A percentile compares a stretch with the other conserved stretches of the same genome.
Conservation (phyloP, 1,140 invertebrate genomes). For the Holcopasites calliopsidis region DNA sequence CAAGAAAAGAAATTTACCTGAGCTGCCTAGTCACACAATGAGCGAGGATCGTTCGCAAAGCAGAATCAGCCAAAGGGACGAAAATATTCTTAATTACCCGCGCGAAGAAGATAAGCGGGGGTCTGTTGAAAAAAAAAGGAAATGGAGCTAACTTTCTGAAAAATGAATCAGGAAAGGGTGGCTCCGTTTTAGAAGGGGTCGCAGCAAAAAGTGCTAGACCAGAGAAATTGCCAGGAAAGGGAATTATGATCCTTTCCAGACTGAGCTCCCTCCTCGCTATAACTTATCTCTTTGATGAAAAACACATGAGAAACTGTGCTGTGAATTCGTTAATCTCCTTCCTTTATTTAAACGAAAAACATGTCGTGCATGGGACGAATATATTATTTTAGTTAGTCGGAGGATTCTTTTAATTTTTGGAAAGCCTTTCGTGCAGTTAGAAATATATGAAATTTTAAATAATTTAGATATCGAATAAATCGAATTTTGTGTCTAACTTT, state of each 20-base stretch:
- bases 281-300: neutral
- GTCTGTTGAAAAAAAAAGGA: neutral
- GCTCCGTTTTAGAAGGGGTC: neutral
- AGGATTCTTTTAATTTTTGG: neutral
- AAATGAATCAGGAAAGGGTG: neutral
- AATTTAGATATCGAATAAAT: no score
- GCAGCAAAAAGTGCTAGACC: conserved; percentile 5
- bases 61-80: conserved; percentile 22
- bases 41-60: neutral
- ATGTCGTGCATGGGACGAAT: neutral
- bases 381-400: neutral
- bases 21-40: neutral
- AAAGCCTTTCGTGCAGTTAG: neutral
- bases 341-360: neutral
- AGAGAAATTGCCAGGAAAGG: conserved; percentile 45
- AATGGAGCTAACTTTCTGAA: neutral
- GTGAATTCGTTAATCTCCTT: neutral
- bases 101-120: neutral
- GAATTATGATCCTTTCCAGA: conserved; percentile 32
- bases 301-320: neutral
- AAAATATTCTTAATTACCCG: conserved; percentile 46
- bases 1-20: neutral
- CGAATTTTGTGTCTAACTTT: no score
- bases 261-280: neutral
- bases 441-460: neutral